phyloP scores from a whole-genome alignment of 2,888 invertebrate species.

The Allophyes oxyacanthae region DNA sequence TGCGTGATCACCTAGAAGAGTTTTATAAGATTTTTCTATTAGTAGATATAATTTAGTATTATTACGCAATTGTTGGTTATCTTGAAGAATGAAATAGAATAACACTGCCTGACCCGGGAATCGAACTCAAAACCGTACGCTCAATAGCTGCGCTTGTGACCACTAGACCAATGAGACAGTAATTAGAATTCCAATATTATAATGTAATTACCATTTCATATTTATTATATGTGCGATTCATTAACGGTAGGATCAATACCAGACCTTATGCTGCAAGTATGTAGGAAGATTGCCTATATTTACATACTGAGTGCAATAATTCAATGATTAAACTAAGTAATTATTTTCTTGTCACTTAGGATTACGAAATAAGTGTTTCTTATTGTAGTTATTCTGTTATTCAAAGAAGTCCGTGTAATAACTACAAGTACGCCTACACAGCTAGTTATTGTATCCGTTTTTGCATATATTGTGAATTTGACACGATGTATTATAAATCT shows the following conservation, averaged over 20 bases:
- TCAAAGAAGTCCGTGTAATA: slow-evolving; percentile 19
- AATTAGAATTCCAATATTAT: too few relatives aligned
- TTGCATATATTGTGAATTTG: slow-evolving; percentile 34
- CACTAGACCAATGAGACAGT: too few relatives aligned
- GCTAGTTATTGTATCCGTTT: slow-evolving; percentile 16
- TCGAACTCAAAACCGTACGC: too few relatives aligned
- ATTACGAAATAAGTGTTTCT: slow-evolving; percentile 21
- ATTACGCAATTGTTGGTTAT: too few relatives aligned
- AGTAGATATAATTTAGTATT: too few relatives aligned
- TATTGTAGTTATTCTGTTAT: slow-evolving; percentile 21
- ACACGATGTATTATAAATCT: slow-evolving; percentile 32
- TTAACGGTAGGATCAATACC: slow-evolving; percentile 12
- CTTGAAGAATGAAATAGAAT: too few relatives aligned
- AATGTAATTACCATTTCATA: too few relatives aligned
- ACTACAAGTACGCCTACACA: slow-evolving; percentile 30
- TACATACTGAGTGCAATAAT: slow-evolving; percentile 25
- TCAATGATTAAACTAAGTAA: slow-evolving; percentile 18
- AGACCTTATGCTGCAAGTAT: slow-evolving; percentile 21
- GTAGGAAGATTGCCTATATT: slow-evolving; percentile 27
- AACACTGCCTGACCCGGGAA: too few relatives aligned
- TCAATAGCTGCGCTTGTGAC: too few relatives aligned
- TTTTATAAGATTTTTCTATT: too few relatives aligned
- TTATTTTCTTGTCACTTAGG: slow-evolving; percentile 16
- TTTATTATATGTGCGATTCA: slow-evolving; percentile 17
- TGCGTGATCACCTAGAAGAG: too few relatives aligned